A percentile compares a stretch with the other conserved stretches of the same genome.
phyloP scores from a whole-genome alignment of 2,888 invertebrate species.

The Maniola hyperantus region DNA sequence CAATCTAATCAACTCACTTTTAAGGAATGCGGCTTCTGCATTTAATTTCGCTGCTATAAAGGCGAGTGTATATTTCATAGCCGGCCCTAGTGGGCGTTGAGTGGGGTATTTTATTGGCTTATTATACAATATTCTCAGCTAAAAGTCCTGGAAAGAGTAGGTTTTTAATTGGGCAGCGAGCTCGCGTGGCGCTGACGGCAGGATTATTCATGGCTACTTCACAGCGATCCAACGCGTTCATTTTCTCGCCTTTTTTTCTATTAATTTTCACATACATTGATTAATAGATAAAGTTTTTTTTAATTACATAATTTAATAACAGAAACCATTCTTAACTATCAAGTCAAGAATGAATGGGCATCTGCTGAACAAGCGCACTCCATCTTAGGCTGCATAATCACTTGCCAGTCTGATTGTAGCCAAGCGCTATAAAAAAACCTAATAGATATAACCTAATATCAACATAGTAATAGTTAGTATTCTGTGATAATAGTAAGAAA shows the following conservation, averaged over 20 bases:
- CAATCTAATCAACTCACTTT: conserved; percentile 1
- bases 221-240: conserved; percentile 68
- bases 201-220: conserved; percentile 80
- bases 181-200: conserved; percentile 78
- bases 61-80: conserved; percentile 79
- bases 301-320: neutral
- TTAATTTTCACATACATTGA: conserved; percentile 23
- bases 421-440: too few species aligned
- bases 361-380: too few species aligned
- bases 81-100: conserved; percentile 72
- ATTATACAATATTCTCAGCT: conserved; percentile 83
- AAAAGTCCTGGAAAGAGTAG: conserved; percentile 82
- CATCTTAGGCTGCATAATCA: too few species aligned
- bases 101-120: conserved; percentile 82
- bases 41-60: conserved; percentile 76
- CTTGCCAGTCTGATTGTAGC: too few species aligned
- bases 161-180: conserved; percentile 80
- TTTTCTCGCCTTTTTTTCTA: conserved; percentile 53
- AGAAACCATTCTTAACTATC: too few species aligned
- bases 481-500: too few species aligned
- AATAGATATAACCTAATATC: too few species aligned
- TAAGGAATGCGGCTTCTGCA: conserved; percentile 58
- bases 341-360: too few species aligned
- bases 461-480: too few species aligned
- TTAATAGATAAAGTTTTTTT: conserved; percentile 15